phyloP scores from a whole-genome alignment of 2,113 vertebrate species.

The Dasypus novemcinctus region DNA sequence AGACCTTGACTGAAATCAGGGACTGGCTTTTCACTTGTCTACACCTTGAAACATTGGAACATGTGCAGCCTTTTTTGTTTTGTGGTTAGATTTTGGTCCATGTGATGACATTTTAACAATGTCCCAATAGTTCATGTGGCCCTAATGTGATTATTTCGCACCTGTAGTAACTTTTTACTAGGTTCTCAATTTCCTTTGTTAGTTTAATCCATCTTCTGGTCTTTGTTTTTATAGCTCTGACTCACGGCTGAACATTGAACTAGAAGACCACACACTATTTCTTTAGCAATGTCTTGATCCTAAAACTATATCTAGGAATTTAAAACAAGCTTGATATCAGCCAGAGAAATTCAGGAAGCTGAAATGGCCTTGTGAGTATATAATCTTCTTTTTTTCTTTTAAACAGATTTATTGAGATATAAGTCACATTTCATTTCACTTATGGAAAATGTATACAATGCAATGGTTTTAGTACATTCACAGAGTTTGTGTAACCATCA shows the following conservation, averaged over 20 bases:
- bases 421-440: background rate
- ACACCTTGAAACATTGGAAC: background rate
- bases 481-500: constrained; percentile 27
- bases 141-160: background rate
- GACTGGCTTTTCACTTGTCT: background rate
- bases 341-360: constrained; percentile 18
- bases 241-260: background rate
- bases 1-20: background rate
- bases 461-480: background rate
- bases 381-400: background rate
- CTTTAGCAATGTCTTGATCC: background rate
- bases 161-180: background rate
- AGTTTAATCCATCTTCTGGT: constrained; percentile 25
- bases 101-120: background rate
- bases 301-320: constrained; percentile 39
- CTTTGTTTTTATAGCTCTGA: constrained; percentile 51
- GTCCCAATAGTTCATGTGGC: background rate
- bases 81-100: background rate
- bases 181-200: background rate
- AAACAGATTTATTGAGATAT: background rate
- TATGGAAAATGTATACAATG: background rate
- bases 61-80: background rate
- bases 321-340: background rate
- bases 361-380: background rate
- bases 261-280: background rate